Evolutionary conservation across 2,888 invertebrate genomes (phyloP), one percentile per base, ranked within the genome.

Genomic region (Hesperia comma): DNA sequence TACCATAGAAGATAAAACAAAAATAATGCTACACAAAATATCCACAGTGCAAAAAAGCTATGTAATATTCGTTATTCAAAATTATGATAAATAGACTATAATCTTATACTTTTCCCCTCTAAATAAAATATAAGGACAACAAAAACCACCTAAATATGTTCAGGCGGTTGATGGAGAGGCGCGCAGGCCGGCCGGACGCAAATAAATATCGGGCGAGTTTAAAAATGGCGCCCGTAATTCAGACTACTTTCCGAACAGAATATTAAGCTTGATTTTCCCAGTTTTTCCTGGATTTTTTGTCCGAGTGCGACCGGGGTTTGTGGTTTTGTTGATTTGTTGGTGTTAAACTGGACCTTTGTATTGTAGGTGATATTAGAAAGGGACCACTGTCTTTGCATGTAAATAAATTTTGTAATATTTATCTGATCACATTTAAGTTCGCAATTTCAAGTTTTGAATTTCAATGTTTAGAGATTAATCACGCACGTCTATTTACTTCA

Each of bases 161-260:
- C 61, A 14, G 71, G 75, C 75, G 72, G 67, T 77, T 80, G 78
- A 79, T 75, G 71, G 75, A 79, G 75, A 41, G 57, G 12, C 53
- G 53, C 56, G 43, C 43, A 56, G 19, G 49, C 60, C 54, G 63
- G n/a, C 66, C 63, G 72, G 77, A 78, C 76, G 74, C 76, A 75
- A 77, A 84, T 80, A 82, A 83, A 85, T 84, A 81, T 78, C 79
- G 78, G 77, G 61, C 69, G 74, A 70, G 71, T 74, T 82, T 77
- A 82, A 83, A 84, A 85, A 83, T 75, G 77, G 74, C 68, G 70
- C 67, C 68, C 74, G 73, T 71, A 71, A 76, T 75, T 77, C 73
- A 75, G 74, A 70, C 64, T 66, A 68, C 68, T 68, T 69, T 67
- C 68, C 53, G 32, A 54, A 15, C 37, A 54, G 33, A 55, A 46